These are phyloP conservation scores for Clarias platycephalus DNA, from an alignment of 2,797 vertebrate species.

Conservation along the genomic window DNA sequence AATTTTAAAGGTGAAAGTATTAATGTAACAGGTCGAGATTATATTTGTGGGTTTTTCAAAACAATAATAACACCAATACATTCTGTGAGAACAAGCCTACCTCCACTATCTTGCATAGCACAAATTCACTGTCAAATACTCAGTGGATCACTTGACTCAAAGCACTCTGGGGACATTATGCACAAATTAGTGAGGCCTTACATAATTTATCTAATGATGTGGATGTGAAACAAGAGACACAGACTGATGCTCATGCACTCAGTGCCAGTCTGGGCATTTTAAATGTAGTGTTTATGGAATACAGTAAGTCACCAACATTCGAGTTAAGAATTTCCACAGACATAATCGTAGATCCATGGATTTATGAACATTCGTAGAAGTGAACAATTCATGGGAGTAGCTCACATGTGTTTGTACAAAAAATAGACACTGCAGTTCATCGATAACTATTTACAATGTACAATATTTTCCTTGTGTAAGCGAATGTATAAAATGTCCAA, in stretches of 20 bases:
- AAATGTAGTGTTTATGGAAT: not conserved
- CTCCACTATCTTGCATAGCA: slow-evolving; percentile 9
- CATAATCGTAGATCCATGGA: too few species aligned
- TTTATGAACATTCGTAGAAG: too few species aligned
- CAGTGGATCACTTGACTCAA: slow-evolving; percentile 18
- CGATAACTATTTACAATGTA: too few species aligned
- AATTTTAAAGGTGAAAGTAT: not conserved
- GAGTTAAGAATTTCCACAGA: too few species aligned
- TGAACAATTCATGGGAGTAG: too few species aligned
- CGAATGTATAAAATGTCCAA: too few species aligned
- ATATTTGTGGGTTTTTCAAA: not conserved
- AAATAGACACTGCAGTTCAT: too few species aligned
- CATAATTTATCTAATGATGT: slow-evolving; percentile 29
- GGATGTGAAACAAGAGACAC: slow-evolving; percentile 20
- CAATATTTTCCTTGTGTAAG: too few species aligned
- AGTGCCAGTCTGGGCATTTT: not conserved
- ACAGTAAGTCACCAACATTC: too few species aligned
- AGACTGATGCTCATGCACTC: slow-evolving; percentile 1
- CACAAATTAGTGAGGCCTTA: slow-evolving; percentile 24
- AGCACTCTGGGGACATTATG: slow-evolving; percentile 22
- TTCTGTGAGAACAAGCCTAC: not conserved
- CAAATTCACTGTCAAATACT: slow-evolving; percentile 15
- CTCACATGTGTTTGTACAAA: too few species aligned
- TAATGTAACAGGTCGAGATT: not conserved
- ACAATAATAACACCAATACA: not conserved